Evolutionary conservation across 2,113 vertebrate genomes (phyloP).

Genomic region (Sebastes fasciatus): DNA sequence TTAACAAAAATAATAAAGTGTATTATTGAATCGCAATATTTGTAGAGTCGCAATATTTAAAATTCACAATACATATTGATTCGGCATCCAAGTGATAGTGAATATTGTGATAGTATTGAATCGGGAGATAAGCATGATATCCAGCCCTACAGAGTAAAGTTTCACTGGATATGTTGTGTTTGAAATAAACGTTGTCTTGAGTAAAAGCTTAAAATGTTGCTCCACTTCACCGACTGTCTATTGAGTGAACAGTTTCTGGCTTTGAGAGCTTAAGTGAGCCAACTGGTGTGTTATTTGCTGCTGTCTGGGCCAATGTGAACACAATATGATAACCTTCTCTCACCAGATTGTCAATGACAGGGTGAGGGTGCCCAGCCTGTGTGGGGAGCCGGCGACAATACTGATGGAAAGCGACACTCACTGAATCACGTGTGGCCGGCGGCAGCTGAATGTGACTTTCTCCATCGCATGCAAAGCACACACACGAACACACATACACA

Average conservation of each 20-base stretch:
- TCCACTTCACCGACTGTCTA: neutral
- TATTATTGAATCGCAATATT: no score
- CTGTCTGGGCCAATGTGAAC: neutral
- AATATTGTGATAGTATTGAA: no score
- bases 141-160: neutral
- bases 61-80: no score
- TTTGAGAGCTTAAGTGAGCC: constrained; percentile 14
- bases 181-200: neutral
- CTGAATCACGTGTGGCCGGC: constrained; percentile 21
- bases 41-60: no score
- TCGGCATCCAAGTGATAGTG: no score
- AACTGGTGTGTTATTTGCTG: constrained; percentile 30
- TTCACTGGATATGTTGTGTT: neutral
- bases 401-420: constrained; percentile 26
- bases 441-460: constrained; percentile 46
- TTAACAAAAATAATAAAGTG: no score
- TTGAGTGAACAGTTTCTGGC: neutral
- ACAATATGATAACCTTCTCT: constrained; percentile 27
- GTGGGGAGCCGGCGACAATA: neutral
- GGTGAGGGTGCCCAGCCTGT: neutral
- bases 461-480: constrained; percentile 15
- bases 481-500: neutral
- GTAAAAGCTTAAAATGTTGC: neutral
- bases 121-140: no score
- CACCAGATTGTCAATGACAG: constrained; percentile 51